phyloP scores from a whole-genome alignment of 35 echinoderm and acorn worm species.

The Amphiura filiformis region DNA sequence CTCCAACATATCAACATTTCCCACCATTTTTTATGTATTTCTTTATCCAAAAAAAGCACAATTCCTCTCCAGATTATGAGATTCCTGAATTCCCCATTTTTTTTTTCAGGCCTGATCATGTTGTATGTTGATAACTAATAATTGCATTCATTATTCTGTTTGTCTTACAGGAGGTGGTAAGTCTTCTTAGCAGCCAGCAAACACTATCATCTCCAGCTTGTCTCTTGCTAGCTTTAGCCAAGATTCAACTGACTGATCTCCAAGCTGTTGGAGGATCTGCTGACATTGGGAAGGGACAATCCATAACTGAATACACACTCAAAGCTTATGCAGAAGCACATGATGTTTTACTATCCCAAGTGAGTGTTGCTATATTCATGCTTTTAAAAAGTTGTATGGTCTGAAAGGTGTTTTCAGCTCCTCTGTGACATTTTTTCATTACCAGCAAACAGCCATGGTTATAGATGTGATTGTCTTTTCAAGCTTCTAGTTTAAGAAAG shows the following conservation, averaged over 20 bases:
- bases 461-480: background rate
- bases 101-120: too few relatives aligned
- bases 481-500: background rate
- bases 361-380: too few relatives aligned
- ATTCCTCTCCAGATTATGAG: too few relatives aligned
- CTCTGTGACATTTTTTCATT: background rate
- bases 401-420: too few relatives aligned
- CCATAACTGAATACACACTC: slow-evolving; percentile 41
- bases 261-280: slow-evolving; percentile 44
- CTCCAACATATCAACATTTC: background rate
- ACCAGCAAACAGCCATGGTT: background rate
- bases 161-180: slow-evolving; percentile 66
- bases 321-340: slow-evolving; percentile 64
- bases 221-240: slow-evolving; percentile 70
- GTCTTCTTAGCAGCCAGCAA: slow-evolving; percentile 59
- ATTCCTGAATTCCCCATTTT: too few relatives aligned
- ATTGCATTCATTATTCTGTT: too few relatives aligned
- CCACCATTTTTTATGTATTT: too few relatives aligned
- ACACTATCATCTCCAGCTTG: slow-evolving; percentile 75
- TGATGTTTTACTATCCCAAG: slow-evolving; percentile 73
- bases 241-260: slow-evolving; percentile 82
- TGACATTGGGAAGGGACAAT: slow-evolving; percentile 39
- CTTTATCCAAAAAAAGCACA: too few relatives aligned
- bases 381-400: too few relatives aligned
- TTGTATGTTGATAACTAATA: too few relatives aligned